Base-by-base conservation (phyloP, 2,888 invertebrate genomes). In the Celastrina argiolus region DNA sequence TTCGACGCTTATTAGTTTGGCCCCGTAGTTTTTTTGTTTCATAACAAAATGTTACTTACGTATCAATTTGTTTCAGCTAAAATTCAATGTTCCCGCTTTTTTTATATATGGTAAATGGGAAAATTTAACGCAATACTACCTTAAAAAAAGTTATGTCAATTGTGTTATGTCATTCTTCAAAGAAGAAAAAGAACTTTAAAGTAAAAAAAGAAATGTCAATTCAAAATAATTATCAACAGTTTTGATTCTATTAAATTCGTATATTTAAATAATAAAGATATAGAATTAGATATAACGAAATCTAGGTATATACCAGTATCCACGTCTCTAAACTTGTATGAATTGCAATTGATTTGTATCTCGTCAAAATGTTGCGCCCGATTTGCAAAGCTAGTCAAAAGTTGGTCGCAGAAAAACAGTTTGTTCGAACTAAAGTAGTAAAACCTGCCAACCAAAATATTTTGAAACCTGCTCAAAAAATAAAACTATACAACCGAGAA, bases 401-500 rank as follows among this genome's bases (percentile, higher is more conserved):
- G 74, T 74, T 86, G 70, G 78, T 80, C 64, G 71, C 80, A 64
- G 78, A 85, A 69, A 84, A 82, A 75, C 80, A 86, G 76, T 82
- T 87, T 68, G 73, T 86, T 72, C 82, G 91, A 70, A 83, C 75
- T 67, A 92, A 91, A 84, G 84, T 88, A 67, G 80, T 91, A 74
- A 79, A 75, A 68, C 82, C 89, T 58, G 79, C 85, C 75, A 87
- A n/a, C n/a, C n/a, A n/a, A n/a, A n/a, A 90, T 56, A 76, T 88
- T 72, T 76, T 91, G 75, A 90, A 87, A 73, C 88, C 87, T 69
- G 85, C 83, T 3, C 87, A 92, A 68, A 84, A 87, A 69, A 72
- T 91, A 5, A 92, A 91, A 76, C 78, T 85, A 68, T 88, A 87
- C 73, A 81, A 92, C 70, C 90, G 82, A 74, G 92, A 92, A 70